Evolutionary conservation across 2,113 vertebrate genomes (phyloP).

Genomic region (Pachyramphus minor): DNA sequence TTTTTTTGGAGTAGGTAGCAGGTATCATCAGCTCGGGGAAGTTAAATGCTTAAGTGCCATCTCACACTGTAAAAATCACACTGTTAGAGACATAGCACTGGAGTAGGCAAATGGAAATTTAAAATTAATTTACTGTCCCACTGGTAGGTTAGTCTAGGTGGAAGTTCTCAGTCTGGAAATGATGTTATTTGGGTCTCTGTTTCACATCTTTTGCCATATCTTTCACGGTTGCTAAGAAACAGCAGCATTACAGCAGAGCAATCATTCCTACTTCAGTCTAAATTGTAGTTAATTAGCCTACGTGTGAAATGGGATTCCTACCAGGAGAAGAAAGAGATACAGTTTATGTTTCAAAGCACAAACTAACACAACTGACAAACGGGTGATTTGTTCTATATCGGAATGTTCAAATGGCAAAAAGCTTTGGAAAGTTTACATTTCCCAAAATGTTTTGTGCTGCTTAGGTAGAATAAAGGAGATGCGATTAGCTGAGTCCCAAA

Average conservation of each 20-base stretch:
- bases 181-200: constrained; percentile 18
- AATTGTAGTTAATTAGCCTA: constrained; percentile 28
- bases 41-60: not conserved
- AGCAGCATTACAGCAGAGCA: constrained; percentile 22
- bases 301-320: constrained; percentile 29
- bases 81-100: not conserved
- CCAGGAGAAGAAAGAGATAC: not conserved
- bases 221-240: constrained; percentile 55
- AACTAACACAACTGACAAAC: not conserved
- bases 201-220: not conserved
- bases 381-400: not conserved
- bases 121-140: not conserved
- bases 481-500: not conserved
- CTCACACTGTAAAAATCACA: not conserved
- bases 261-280: constrained; percentile 5
- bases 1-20: not conserved
- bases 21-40: not conserved
- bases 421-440: not conserved
- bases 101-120: not conserved
- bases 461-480: not conserved
- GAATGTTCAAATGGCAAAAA: not conserved
- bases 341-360: not conserved
- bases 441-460: not conserved
- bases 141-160: not conserved
- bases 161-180: constrained; percentile 12